phyloP scores from a whole-genome alignment of 1,140 invertebrate genomes.

The Homalodisca vitripennis region DNA sequence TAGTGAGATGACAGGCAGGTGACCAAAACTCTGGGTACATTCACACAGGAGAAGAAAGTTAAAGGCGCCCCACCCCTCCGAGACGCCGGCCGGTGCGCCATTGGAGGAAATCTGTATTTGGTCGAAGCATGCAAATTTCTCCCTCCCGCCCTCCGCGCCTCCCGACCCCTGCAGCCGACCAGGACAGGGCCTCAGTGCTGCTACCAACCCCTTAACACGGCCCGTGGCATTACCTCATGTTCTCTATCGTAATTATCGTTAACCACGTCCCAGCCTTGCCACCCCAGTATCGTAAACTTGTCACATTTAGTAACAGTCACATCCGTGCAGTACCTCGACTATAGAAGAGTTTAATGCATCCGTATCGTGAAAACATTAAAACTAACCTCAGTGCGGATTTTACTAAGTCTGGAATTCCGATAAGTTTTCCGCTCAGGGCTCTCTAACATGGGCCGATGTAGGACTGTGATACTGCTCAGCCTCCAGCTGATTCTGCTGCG shows the following conservation, averaged over 20 bases:
- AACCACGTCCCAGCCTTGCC: too few species aligned
- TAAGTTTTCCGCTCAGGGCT: too few species aligned
- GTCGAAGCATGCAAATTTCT: conserved; percentile 38
- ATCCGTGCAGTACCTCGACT: too few species aligned
- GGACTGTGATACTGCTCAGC: background rate
- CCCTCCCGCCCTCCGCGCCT: background rate
- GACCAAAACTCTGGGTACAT: too few species aligned
- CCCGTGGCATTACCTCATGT: background rate
- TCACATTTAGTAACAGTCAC: too few species aligned
- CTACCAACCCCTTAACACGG: background rate
- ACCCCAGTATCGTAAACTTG: too few species aligned
- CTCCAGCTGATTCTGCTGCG: background rate
- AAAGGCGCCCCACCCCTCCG: background rate
- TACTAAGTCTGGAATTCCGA: too few species aligned
- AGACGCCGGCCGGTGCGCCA: conserved; percentile 1
- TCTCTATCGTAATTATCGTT: too few species aligned
- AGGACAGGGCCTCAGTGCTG: conserved; percentile 8
- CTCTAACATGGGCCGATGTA: background rate
- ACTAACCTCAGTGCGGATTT: too few species aligned
- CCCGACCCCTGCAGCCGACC: background rate
- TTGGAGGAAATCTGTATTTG: conserved; percentile 36
- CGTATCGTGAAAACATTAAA: too few species aligned
- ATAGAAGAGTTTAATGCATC: too few species aligned
- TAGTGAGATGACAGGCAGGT: too few species aligned
- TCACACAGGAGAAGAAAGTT: conserved; percentile 18